Evolutionary conservation across 2,888 invertebrate species (phyloP).

Genomic region (Hyposoter didymator): DNA sequence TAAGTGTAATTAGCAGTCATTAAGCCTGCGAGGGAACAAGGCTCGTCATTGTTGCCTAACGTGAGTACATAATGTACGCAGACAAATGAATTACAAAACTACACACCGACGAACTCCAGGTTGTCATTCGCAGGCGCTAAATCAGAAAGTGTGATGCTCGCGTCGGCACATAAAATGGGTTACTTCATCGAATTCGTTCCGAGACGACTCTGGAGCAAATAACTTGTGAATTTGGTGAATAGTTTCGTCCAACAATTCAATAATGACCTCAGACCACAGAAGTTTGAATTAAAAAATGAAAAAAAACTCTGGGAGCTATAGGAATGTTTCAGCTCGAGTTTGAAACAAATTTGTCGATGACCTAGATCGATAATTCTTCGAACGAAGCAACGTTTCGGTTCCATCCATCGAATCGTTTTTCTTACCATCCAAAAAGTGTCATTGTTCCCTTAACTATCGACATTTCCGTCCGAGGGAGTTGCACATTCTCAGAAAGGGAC

Average conservation of each 20-base stretch:
- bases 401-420: not conserved
- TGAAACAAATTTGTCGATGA: not conserved
- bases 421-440: not conserved
- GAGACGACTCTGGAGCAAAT: not conserved
- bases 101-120: constrained; percentile 14
- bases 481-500: not conserved
- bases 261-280: not conserved
- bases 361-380: not conserved
- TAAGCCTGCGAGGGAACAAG: constrained; percentile 59
- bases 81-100: not conserved
- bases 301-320: not conserved
- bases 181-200: not conserved
- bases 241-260: not conserved
- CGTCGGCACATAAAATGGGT: not conserved
- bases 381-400: not conserved
- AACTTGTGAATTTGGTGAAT: not conserved
- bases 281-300: not conserved
- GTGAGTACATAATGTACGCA: constrained; percentile 11
- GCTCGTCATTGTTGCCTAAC: constrained; percentile 53
- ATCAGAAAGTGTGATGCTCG: not conserved
- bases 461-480: not conserved
- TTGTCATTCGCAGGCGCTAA: constrained; percentile 36
- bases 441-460: not conserved
- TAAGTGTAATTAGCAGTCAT: constrained; percentile 71
- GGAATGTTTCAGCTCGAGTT: not conserved